Conservation (phyloP, 2,113 vertebrate species). For the Leptocoma aspasia region DNA sequence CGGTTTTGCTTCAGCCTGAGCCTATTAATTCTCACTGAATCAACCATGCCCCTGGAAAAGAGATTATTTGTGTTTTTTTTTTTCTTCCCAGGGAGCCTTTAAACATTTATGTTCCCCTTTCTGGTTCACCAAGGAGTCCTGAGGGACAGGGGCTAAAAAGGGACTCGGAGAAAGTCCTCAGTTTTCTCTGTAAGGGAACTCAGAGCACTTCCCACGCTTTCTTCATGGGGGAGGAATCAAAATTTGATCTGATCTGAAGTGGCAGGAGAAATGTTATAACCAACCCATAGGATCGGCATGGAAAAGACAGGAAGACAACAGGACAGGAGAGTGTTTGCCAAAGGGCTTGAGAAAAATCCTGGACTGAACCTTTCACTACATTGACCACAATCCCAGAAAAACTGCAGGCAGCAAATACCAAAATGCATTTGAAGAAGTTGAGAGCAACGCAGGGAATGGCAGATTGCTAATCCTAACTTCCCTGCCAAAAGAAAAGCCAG, state of each 20-base stretch:
- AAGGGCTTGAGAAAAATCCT: background rate
- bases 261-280: background rate
- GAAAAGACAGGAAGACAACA: background rate
- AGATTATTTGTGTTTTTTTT: background rate
- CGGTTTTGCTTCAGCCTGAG: background rate
- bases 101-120: background rate
- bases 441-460: background rate
- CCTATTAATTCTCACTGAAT: background rate
- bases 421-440: background rate
- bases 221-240: background rate
- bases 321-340: background rate
- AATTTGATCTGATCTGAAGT: background rate
- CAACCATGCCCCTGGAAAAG: background rate
- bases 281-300: background rate
- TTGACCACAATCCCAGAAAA: background rate
- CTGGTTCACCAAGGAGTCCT: background rate
- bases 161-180: background rate
- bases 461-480: background rate
- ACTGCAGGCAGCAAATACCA: background rate
- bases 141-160: background rate
- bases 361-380: background rate
- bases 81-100: background rate
- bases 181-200: background rate
- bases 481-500: background rate
- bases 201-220: background rate